Conservation (phyloP, 1,140 invertebrate genomes). For the Akabosia matsudoensis region DNA sequence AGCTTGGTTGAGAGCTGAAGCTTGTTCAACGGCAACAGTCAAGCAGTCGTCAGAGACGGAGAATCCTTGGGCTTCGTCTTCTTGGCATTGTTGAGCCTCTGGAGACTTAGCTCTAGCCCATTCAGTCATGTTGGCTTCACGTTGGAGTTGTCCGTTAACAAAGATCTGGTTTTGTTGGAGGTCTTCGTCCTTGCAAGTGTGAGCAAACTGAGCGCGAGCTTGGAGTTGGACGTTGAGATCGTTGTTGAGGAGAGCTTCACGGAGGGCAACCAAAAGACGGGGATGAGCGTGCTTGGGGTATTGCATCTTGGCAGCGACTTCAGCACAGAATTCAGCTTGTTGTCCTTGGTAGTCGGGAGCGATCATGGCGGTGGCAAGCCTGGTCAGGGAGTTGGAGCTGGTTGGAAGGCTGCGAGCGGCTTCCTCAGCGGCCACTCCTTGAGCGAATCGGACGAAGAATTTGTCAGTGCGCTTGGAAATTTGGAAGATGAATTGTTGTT, state of each 20-base stretch:
- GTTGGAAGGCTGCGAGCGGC: constrained; percentile 29
- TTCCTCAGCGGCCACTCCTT: constrained; percentile 37
- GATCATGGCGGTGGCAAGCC: constrained; percentile 10
- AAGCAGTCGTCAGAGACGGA: constrained; percentile 38
- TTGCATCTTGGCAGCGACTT: background rate
- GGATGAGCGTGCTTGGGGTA: constrained; percentile 5
- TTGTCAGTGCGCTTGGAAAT: background rate
- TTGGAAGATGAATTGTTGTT: constrained; percentile 35
- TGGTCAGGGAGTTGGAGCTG: constrained; percentile 15
- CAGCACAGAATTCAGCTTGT: constrained; percentile 15
- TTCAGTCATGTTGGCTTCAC: constrained; percentile 41
- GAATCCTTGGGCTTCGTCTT: constrained; percentile 42
- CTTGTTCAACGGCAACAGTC: constrained; percentile 36
- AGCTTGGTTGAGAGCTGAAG: constrained; percentile 38
- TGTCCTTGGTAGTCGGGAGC: constrained; percentile 8
- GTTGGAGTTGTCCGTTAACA: constrained; percentile 29
- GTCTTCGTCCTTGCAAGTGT: constrained; percentile 26
- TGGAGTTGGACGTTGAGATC: constrained; percentile 32
- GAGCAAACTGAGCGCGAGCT: constrained; percentile 28
- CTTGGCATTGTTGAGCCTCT: constrained; percentile 35
- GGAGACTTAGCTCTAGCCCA: constrained; percentile 41
- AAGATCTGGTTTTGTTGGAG: constrained; percentile 30
- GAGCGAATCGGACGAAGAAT: constrained; percentile 28
- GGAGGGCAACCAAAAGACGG: constrained; percentile 24
- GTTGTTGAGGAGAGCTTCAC: constrained; percentile 33